Evolutionary conservation across 2,797 vertebrate species (phyloP).

Genomic region (Bucorvus abyssinicus): DNA sequence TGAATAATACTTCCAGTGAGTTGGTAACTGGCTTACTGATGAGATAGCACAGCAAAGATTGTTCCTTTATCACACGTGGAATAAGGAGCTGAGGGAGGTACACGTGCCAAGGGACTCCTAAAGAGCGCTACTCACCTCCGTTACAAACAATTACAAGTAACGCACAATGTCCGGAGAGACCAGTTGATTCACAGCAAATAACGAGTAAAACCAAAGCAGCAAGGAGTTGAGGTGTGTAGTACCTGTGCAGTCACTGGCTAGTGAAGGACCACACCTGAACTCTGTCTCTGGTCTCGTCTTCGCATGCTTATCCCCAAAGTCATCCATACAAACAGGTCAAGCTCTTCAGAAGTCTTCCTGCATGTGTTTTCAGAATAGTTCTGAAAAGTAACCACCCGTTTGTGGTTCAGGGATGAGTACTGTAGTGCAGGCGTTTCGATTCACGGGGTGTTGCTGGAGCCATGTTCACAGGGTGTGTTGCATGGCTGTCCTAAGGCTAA

Average conservation of each 20-base stretch:
- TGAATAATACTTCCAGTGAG: neutral
- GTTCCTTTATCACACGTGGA: neutral
- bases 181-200: neutral
- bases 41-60: neutral
- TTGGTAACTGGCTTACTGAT: neutral
- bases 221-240: neutral
- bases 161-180: neutral
- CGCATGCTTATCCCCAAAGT: neutral
- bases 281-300: neutral
- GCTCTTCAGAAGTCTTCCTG: neutral
- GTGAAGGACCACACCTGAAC: neutral
- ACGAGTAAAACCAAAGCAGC: neutral
- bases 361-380: neutral
- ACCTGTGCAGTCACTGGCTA: neutral
- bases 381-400: neutral
- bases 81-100: neutral
- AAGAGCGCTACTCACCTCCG: neutral
- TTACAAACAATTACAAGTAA: neutral
- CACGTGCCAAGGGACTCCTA: rapidly evolving
- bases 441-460: neutral
- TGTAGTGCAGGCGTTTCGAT: neutral
- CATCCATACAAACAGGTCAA: neutral
- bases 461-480: neutral
- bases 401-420: neutral
- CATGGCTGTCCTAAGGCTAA: neutral